Evolutionary conservation across 2,797 vertebrate genomes (phyloP), one percentile per base, ranked within the genome.

Genomic region (Danionella dracula): DNA sequence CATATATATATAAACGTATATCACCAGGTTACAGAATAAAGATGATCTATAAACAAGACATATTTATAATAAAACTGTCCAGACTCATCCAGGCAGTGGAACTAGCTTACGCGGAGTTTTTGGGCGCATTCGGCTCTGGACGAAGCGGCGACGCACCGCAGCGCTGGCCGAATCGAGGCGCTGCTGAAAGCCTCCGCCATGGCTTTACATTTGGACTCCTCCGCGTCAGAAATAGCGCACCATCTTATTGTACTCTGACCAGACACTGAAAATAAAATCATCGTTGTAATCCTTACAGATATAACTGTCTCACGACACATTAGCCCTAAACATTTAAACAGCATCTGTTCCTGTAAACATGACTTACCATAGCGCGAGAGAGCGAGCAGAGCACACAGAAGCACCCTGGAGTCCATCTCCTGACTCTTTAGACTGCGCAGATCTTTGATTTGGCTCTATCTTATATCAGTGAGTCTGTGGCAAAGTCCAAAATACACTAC

Each of bases 101-200:
- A 68, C n/a, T n/a, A n/a, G n/a, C 90, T 79, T 72, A 98, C 96
- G 79, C 82, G 57, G 44, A 99, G 86, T 84, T 92, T 92, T 57
- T 80, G 79, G 12, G 76, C 53, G 12, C 96, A 99, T 64, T 81
- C 83, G 1, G 82, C 77, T 0, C 80, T 50, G 0, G 90, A 89
- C 0, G 9, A 8, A 0, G 80, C 88, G 0, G 0, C 41, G 12
- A 91, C 40, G 1, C 96, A 99, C 45, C 66, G 58, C 56, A 99
- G 71, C 1, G 74, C 3, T 0, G 96, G 94, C 11, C 76, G 83
- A 63, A 99, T 81, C 17, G 84, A 66, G 1, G 79, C 92, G 7
- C 4, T 6, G 13, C 60, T 13, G 37, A 98, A 96, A 12, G 92
- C 83, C 32, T 75, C 8, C 0, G 89, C 85, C 96, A 98, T 95